phyloP scores from a whole-genome alignment of 2,113 vertebrate genomes.

The Glaucidium brasilianum region DNA sequence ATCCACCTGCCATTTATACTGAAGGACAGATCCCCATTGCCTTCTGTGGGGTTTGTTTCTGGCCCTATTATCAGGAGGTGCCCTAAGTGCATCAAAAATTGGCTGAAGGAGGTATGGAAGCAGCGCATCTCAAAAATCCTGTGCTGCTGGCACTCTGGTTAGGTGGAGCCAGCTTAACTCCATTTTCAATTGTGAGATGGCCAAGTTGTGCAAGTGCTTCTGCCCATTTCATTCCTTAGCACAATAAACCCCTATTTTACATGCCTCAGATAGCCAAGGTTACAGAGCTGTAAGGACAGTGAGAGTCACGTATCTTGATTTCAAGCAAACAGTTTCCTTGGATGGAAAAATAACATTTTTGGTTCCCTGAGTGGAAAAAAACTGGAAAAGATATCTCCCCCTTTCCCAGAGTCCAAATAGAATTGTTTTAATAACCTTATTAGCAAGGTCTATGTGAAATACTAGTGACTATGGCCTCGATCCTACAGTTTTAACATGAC shows the following conservation, averaged over 20 bases:
- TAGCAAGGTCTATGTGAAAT: not conserved
- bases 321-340: conserved; percentile 32
- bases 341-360: conserved; percentile 6
- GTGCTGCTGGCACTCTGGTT: conserved; percentile 12
- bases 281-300: conserved; percentile 7
- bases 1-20: conserved; percentile 30
- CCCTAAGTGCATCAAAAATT: conserved; percentile 16
- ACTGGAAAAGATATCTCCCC: not conserved
- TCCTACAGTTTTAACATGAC: not conserved
- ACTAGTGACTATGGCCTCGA: not conserved
- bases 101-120: conserved; percentile 15
- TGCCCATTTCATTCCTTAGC: conserved; percentile 47
- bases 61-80: conserved; percentile 25
- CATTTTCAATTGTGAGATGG: conserved; percentile 34
- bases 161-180: conserved; percentile 55
- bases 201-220: conserved; percentile 1
- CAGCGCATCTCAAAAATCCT: conserved; percentile 25
- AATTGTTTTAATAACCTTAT: conserved; percentile 44
- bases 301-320: conserved; percentile 42
- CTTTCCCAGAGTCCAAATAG: not conserved
- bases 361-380: not conserved
- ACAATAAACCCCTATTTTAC: conserved; percentile 20
- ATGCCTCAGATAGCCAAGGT: conserved; percentile 23
- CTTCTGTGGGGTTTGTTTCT: not conserved
- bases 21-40: conserved; percentile 7